Conservation (phyloP, 2,888 invertebrate genomes). For the Gibbula magus region DNA sequence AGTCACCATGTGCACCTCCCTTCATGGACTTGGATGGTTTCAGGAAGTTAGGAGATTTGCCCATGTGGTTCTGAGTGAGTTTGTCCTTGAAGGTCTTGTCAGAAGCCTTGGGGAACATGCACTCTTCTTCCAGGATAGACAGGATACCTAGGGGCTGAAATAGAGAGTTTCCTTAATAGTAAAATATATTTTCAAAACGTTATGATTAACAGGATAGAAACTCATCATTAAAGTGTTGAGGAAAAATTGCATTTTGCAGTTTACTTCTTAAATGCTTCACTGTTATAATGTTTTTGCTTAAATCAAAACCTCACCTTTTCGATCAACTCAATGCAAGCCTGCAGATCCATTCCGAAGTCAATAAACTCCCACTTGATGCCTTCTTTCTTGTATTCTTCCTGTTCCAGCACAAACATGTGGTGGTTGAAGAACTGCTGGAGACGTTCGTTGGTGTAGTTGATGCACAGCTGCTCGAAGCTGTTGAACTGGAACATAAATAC, state of each 20-base stretch:
- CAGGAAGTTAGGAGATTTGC: slow-evolving; percentile 81
- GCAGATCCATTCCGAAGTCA: slow-evolving; percentile 94
- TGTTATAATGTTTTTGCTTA: no score
- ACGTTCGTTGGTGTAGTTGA: slow-evolving; percentile 98
- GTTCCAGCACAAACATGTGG: slow-evolving; percentile 97
- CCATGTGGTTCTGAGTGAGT: slow-evolving; percentile 98
- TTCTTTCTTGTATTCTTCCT: slow-evolving; percentile 95
- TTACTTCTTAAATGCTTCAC: no score
- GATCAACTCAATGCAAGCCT: slow-evolving; percentile 91
- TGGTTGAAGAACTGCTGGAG: slow-evolving; percentile 99
- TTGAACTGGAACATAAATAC: slow-evolving; percentile 83
- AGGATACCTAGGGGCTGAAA: slow-evolving; percentile 98
- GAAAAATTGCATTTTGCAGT: no score
- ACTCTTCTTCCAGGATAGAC: slow-evolving; percentile 99
- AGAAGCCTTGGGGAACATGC: slow-evolving; percentile 99
- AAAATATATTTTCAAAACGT: no score
- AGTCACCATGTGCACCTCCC: slow-evolving; percentile 92
- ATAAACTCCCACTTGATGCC: slow-evolving; percentile 97
- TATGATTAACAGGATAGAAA: no score
- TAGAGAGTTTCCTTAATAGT: background rate
- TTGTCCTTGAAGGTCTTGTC: slow-evolving; percentile 99
- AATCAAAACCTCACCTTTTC: slow-evolving; percentile 64
- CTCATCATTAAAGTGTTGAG: no score
- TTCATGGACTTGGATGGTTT: slow-evolving; percentile 89
- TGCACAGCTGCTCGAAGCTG: slow-evolving; percentile 98